Conservation (phyloP, 2,888 invertebrate species). For the Willowsia nigromaculata region DNA sequence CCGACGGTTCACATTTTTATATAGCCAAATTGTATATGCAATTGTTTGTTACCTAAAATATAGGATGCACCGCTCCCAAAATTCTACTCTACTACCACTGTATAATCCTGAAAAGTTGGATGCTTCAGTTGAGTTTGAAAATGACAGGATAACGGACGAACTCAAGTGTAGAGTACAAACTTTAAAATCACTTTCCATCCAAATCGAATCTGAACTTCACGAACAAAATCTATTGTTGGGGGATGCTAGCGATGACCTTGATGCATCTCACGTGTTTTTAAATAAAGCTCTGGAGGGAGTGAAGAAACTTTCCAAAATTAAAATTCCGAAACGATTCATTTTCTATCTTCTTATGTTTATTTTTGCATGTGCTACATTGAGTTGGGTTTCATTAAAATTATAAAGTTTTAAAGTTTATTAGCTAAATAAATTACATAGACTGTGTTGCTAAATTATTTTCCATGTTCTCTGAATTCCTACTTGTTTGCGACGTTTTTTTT, state of each 20-base stretch:
- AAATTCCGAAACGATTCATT: background rate
- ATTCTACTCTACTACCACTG: background rate
- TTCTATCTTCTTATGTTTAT: background rate
- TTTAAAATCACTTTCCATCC: background rate
- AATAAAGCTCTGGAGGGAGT: background rate
- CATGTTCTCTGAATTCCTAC: too few relatives aligned
- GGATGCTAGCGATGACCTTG: background rate
- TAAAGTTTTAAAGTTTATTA: too few relatives aligned
- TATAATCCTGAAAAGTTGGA: background rate
- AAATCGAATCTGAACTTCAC: slow-evolving; percentile 13
- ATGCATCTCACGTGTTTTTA: background rate
- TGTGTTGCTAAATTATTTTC: too few relatives aligned
- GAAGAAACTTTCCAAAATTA: background rate
- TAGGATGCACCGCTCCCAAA: background rate
- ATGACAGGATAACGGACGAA: background rate
- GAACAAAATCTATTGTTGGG: background rate
- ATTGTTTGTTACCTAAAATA: too few relatives aligned
- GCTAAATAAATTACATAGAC: too few relatives aligned
- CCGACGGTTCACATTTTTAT: too few relatives aligned
- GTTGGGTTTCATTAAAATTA: background rate
- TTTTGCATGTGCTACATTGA: background rate
- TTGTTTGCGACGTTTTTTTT: too few relatives aligned
- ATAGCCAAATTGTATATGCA: too few relatives aligned
- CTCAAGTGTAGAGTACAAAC: background rate
- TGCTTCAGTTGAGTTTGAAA: background rate